Percentiles rank a stretch among this genome's conserved stretches.
Conservation (phyloP, 2,888 invertebrate species). For the Ecliptopera silaceata region DNA sequence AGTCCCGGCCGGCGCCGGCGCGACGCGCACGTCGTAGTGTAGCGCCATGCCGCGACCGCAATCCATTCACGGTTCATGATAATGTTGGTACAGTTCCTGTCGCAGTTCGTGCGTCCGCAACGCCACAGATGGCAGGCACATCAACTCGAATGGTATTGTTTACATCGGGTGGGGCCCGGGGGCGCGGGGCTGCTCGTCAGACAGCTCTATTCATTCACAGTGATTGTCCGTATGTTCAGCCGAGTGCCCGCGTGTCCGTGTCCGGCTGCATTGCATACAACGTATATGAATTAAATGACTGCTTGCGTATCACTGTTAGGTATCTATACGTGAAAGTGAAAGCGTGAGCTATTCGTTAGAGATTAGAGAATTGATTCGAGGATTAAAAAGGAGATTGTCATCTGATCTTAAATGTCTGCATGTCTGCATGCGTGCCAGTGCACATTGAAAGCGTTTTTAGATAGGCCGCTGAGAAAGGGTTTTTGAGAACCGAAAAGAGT, state of each 20-base stretch:
- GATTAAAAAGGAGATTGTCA: too few relatives aligned
- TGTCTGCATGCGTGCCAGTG: too few relatives aligned
- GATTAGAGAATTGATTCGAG: too few relatives aligned
- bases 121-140: neutral
- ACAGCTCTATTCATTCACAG: constrained; percentile 5
- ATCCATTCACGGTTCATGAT: constrained; percentile 10
- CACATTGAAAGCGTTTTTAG: too few relatives aligned
- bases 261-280: constrained; percentile 2
- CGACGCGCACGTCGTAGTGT: constrained; percentile 1
- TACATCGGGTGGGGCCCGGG: neutral
- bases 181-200: neutral
- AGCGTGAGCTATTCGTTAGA: neutral
- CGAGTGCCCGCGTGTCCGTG: neutral
- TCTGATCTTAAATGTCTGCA: too few relatives aligned
- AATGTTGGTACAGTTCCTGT: constrained; percentile 1
- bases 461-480: too few relatives aligned
- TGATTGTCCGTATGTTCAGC: constrained; percentile 10
- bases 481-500: too few relatives aligned
- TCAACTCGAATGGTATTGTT: constrained; percentile 5
- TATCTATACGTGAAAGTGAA: neutral
- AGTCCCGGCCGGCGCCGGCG: too few relatives aligned
- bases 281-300: too few relatives aligned
- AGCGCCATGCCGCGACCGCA: constrained; percentile 1
- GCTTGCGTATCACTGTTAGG: too few relatives aligned
- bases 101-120: neutral